phyloP scores from a whole-genome alignment of 2,113 vertebrate genomes.

The Trichechus manatus region DNA sequence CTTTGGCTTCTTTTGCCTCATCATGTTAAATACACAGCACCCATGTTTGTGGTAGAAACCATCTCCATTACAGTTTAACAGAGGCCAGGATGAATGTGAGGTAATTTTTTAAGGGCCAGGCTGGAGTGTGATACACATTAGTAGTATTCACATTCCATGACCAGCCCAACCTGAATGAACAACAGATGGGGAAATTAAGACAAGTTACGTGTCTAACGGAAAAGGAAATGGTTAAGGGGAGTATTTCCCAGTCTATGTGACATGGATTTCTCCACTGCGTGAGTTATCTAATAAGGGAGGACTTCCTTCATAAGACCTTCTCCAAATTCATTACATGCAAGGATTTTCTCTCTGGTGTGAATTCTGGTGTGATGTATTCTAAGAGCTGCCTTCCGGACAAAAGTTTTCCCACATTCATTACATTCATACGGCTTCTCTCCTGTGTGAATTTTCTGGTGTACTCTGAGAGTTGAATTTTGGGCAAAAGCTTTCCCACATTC shows the following conservation, averaged over 20 bases:
- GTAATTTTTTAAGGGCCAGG: neutral
- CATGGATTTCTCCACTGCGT: neutral
- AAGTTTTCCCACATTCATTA: conserved; percentile 48
- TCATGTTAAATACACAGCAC: neutral
- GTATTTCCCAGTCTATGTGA: neutral
- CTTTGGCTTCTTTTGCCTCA: neutral
- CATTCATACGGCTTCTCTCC: too few relatives aligned
- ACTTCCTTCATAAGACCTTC: neutral
- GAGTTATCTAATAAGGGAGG: neutral
- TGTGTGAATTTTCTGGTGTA: conserved; percentile 48
- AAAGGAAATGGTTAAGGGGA: neutral
- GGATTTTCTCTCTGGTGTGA: neutral
- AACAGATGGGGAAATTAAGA: neutral
- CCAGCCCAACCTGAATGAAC: neutral
- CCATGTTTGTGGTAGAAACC: neutral
- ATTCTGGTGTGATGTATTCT: conserved; percentile 42
- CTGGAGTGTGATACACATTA: neutral
- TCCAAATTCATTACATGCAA: neutral
- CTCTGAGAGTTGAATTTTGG: conserved; percentile 65
- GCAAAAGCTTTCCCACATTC: conserved; percentile 73
- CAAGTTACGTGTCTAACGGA: neutral
- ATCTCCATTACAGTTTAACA: neutral
- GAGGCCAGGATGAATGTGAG: neutral
- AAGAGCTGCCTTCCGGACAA: conserved; percentile 51
- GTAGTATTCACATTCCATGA: neutral